Percentiles rank a stretch among this genome's conserved stretches.
Evolutionary conservation across 1,140 invertebrate genomes (phyloP).

Genomic region (Macrocentrus cingulum): DNA sequence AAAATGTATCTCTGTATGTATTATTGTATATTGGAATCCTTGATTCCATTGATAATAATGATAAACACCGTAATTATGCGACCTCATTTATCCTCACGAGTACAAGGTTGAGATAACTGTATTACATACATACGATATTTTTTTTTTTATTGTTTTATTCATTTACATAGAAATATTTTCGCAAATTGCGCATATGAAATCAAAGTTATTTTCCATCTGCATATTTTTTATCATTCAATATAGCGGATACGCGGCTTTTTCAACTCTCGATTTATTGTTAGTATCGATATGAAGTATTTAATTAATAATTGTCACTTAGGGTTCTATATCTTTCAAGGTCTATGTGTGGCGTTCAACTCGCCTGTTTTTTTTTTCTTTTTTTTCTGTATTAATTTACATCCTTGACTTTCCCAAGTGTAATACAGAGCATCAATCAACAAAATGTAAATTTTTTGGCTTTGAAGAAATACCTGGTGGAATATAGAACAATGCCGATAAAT

Average conservation of each 20-base stretch:
- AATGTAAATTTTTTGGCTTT: too few relatives aligned
- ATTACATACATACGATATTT: conserved; percentile 5
- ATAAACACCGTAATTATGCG: neutral
- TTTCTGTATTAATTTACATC: conserved; percentile 26
- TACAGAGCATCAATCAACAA: too few relatives aligned
- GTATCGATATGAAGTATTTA: conserved; percentile 31
- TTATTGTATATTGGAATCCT: too few relatives aligned
- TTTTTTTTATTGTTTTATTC: conserved; percentile 46
- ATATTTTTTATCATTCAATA: conserved; percentile 32
- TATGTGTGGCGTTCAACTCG: conserved; percentile 32
- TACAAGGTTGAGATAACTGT: neutral
- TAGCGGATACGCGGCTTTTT: conserved; percentile 36
- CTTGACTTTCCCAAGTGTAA: conserved; percentile 12
- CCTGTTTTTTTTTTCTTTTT: conserved; percentile 21
- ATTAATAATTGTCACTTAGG: conserved; percentile 16
- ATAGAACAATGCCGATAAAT: too few relatives aligned
- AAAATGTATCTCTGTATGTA: too few relatives aligned
- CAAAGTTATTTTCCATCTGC: conserved; percentile 35
- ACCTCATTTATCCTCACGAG: neutral
- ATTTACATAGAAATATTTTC: conserved; percentile 57
- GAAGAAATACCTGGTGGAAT: too few relatives aligned
- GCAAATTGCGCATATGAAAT: conserved; percentile 49
- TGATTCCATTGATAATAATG: neutral
- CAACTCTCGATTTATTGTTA: neutral
- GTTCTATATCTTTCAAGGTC: conserved; percentile 30